Percentiles rank a stretch among this genome's conserved stretches.
These are phyloP conservation scores for Papilio protenor DNA, from an alignment of 2,888 invertebrate genomes.

Conservation along the genomic window DNA sequence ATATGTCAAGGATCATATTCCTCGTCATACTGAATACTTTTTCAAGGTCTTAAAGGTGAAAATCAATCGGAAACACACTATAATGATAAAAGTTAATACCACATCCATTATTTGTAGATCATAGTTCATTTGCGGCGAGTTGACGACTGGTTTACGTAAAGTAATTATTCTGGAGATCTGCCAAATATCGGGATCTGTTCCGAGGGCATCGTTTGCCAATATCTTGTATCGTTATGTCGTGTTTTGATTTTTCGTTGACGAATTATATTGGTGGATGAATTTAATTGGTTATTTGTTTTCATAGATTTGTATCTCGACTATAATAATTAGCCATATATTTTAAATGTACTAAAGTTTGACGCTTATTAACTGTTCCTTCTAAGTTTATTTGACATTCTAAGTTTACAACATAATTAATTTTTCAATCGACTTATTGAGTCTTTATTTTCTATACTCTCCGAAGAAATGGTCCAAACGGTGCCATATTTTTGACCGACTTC, in stretches of 20 bases:
- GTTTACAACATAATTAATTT: too few species aligned
- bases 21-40: too few species aligned
- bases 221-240: slow-evolving; percentile 50
- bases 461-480: too few species aligned
- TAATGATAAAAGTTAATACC: background rate
- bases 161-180: slow-evolving; percentile 79
- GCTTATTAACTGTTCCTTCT: too few species aligned
- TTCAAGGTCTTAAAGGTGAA: background rate
- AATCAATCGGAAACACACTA: background rate
- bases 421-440: too few species aligned
- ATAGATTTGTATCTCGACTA: background rate
- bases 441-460: too few species aligned
- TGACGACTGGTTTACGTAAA: slow-evolving; percentile 73
- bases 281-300: background rate
- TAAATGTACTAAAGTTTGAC: too few species aligned
- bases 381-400: too few species aligned
- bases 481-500: too few species aligned
- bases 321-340: background rate
- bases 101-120: slow-evolving; percentile 12
- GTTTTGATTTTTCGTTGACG: background rate
- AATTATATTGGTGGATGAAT: background rate
- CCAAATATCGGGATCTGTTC: slow-evolving; percentile 72
- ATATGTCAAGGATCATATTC: too few species aligned
- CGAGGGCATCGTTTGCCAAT: slow-evolving; percentile 70
- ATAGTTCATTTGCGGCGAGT: slow-evolving; percentile 48